Base-by-base conservation (phyloP, 2,113 vertebrate species). In the Sceloporus tristichus region DNA sequence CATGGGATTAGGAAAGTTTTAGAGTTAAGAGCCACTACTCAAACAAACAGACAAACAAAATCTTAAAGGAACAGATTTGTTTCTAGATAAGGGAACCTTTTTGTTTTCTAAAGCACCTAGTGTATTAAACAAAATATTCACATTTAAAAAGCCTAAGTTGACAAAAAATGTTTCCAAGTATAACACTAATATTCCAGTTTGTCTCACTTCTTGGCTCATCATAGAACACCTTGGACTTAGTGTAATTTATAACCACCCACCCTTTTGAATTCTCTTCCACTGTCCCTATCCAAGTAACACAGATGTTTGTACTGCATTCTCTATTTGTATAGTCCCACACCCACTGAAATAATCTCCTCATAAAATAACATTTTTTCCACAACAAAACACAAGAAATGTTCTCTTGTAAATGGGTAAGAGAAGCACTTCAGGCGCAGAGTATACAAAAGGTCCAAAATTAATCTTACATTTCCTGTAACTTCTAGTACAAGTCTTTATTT, bases 401-500 rank as follows among this genome's bases (percentile, higher is more conserved):
- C 66, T 77, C n/a, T 11, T 71, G 66, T 38, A 79, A 40, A 78
- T 42, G 40, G 4, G 9, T 16, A 10, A 53, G 59, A 16, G 18
- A 62, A 54, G 34, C 81, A 79, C 79, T 85, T 92, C 79, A 0
- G 75, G 85, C 84, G 48, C 76, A 71, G 74, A 86, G 66, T 89
- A 62, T 11, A 16, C 19, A 54, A 71, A 84, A 53, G 0, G 4
- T 27, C 1, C 71, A 76, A 86, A 79, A 79, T 18, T 38, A 11
- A 38, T 34, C 10, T 79, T 29, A 71, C n/a, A 27, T 71, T 71
- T 71, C 25, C 71, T 85, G 9, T 91, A 92, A 85, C 82, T 75
- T 86, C 90, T 34, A 54, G 73, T 86, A 85, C 85, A 87, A 80
- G 77, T 53, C 21, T 38, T 81, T 42, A 81, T 81, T 79, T 79